Percentiles rank a stretch among this genome's conserved stretches.
phyloP scores from a whole-genome alignment of 2,888 invertebrate genomes.

The Agonopterix alstromeriana region DNA sequence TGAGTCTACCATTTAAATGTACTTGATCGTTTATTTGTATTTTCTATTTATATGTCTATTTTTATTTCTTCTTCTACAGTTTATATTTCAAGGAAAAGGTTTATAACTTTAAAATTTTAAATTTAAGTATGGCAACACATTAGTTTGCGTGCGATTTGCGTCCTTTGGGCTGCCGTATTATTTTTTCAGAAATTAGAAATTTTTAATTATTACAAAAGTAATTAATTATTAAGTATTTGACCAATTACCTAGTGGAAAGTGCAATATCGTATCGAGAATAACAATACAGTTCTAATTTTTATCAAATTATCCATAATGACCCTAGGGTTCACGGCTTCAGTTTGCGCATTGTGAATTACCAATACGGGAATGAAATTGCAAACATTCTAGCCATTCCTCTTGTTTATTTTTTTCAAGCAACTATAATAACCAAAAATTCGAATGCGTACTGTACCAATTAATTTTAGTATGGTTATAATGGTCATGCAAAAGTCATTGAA shows the following conservation, averaged over 20 bases:
- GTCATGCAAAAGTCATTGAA: slow-evolving; percentile 46
- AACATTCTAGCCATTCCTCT: slow-evolving; percentile 32
- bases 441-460: too few species aligned
- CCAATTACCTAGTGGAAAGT: slow-evolving; percentile 16
- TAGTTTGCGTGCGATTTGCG: slow-evolving; percentile 63
- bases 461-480: background rate
- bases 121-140: slow-evolving; percentile 21
- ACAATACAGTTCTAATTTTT: slow-evolving; percentile 14
- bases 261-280: slow-evolving; percentile 7
- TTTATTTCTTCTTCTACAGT: too few species aligned
- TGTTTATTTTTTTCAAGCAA: slow-evolving; percentile 15
- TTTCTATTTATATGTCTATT: too few species aligned
- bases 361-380: slow-evolving; percentile 53
- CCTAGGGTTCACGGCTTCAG: slow-evolving; percentile 60
- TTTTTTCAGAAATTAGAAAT: slow-evolving; percentile 6
- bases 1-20: too few species aligned
- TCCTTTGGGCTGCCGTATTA: slow-evolving; percentile 31
- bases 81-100: too few species aligned
- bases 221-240: slow-evolving; percentile 12
- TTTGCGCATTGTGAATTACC: slow-evolving; percentile 51
- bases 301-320: slow-evolving; percentile 45
- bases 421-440: too few species aligned
- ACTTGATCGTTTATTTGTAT: too few species aligned
- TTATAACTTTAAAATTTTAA: background rate
- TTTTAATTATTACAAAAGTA: slow-evolving; percentile 15